Evolutionary conservation across 2,113 vertebrate genomes (phyloP), one percentile per base, ranked within the genome.

Genomic region (Melanocharis versteri): DNA sequence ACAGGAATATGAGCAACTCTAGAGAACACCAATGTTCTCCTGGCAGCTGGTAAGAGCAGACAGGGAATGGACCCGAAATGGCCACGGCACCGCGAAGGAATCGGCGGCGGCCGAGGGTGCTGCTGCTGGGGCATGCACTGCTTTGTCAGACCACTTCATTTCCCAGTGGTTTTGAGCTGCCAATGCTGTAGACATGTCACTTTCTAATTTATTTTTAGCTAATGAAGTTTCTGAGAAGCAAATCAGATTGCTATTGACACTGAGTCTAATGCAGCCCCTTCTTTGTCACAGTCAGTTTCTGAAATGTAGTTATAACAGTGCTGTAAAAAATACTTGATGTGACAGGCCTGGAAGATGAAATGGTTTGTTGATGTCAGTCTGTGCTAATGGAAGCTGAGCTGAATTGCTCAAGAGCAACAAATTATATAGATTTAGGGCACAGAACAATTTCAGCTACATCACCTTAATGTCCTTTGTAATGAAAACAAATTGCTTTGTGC

Each of bases 291-390:
- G 60, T 40, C 70, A 37, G 66, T 97, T 95, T 95, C 83, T 90
- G 76, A 94, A 96, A 94, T 94, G 92, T 84, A 83, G 87, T 93
- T 97, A 20, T 83, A 97, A 84, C 50, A 35, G 53, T 80, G 69
- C 81, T 91, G 76, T 69, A 91, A 91, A 94, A 97, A 96, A 89
- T 35, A 76, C 87, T 83, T 92, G 84, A 88, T 95, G 90, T 97
- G 94, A 95, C 94, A 95, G 57, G 77, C 42, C 54, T 86, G 77
- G 81, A 87, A 95, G 88, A 94, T 95, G 92, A 94, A 97, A 93
- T 85, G 73, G 87, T 85, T 95, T 95, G 88, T 92, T 95, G 80
- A 84, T 87, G 70, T 94, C 86, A 94, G 83, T 30, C 58, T 90
- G 47, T 54, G 35, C 77, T 96, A 96, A 96, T 77, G 80, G 89